A percentile compares a stretch with the other conserved stretches of the same genome.
Conservation (phyloP, 2,797 vertebrate species). For the Crypturellus tataupa region DNA sequence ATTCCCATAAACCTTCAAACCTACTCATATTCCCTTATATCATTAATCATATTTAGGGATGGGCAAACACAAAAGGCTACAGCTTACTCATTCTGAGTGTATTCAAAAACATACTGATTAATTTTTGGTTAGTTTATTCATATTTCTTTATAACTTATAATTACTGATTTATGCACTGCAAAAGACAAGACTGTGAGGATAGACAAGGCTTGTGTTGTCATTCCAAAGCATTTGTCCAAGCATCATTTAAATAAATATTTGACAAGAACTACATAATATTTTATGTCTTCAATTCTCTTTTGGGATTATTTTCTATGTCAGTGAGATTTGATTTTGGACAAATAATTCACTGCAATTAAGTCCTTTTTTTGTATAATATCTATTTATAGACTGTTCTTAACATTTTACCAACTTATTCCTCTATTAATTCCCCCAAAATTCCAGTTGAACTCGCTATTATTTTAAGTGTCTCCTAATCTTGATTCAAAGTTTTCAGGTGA, state of each 20-base stretch:
- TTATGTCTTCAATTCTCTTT: neutral
- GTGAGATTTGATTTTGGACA: neutral
- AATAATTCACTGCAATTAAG: neutral
- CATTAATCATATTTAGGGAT: neutral
- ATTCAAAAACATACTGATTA: neutral
- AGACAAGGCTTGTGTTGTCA: neutral
- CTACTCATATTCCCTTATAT: neutral
- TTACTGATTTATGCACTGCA: neutral
- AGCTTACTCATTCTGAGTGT: neutral
- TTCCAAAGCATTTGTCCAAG: neutral
- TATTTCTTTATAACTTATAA: neutral
- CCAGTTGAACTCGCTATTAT: neutral
- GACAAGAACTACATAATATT: neutral
- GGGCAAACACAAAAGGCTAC: neutral
- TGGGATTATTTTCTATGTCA: neutral
- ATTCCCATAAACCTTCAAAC: neutral
- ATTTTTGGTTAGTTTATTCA: neutral
- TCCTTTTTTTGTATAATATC: neutral
- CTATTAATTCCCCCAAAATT: neutral
- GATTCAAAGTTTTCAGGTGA: neutral
- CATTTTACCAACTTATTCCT: neutral
- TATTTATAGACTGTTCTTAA: neutral
- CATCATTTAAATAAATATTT: constrained; percentile 15
- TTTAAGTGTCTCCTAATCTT: neutral
- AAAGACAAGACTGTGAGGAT: neutral